These are phyloP conservation scores for Ursus arctos DNA, from an alignment of 2,113 vertebrate species.

Conservation along the genomic window DNA sequence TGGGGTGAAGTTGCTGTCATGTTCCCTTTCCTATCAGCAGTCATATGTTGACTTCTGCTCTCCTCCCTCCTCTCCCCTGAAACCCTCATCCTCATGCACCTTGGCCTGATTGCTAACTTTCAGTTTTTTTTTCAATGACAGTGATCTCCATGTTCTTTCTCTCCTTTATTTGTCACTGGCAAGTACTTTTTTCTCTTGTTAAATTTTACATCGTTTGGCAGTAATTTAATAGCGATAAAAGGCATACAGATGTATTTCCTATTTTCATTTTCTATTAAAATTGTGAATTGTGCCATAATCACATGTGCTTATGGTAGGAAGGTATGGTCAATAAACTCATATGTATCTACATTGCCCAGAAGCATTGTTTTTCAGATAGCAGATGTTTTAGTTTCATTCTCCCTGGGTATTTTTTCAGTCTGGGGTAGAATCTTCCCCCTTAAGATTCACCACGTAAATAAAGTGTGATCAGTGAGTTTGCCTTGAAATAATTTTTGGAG, in stretches of 20 bases:
- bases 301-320: not conserved
- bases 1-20: too few relatives aligned
- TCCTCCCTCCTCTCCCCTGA: not conserved
- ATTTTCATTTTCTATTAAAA: slow-evolving; percentile 50
- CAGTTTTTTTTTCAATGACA: not conserved
- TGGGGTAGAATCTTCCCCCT: not conserved
- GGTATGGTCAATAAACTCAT: not conserved
- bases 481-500: slow-evolving; percentile 40
- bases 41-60: not conserved
- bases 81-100: not conserved
- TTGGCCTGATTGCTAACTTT: not conserved
- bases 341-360: not conserved
- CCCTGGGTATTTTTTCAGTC: not conserved
- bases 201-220: slow-evolving; percentile 16
- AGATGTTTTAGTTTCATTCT: not conserved
- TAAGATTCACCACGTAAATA: not conserved
- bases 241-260: not conserved
- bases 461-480: not conserved
- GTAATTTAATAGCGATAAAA: slow-evolving; percentile 4
- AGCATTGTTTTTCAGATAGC: not conserved
- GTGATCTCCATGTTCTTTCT: not conserved
- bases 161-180: not conserved
- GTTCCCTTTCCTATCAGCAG: not conserved
- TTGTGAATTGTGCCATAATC: slow-evolving; percentile 23
- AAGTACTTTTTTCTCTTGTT: not conserved